These are phyloP conservation scores for Mythimna albipuncta DNA, from an alignment of 2,888 invertebrate genomes.

Conservation along the genomic window DNA sequence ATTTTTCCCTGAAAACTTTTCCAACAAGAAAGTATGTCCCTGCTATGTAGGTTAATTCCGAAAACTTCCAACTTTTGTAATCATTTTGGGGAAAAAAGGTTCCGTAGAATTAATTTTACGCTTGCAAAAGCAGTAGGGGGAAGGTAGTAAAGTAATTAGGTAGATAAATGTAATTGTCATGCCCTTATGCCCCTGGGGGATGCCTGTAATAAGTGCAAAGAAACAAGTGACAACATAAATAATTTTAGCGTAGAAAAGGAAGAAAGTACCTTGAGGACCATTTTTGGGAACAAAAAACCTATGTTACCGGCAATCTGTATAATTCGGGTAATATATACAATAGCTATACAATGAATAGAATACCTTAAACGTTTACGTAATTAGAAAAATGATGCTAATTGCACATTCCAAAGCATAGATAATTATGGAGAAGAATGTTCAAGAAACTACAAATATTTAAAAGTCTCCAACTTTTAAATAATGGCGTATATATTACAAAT, in stretches of 20 bases:
- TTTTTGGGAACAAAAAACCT: too few species aligned
- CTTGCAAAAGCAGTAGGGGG: constrained; percentile 26
- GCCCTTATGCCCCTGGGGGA: constrained; percentile 17
- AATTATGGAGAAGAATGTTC: too few species aligned
- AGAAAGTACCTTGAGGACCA: neutral
- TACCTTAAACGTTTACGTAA: too few species aligned
- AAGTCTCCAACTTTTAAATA: too few species aligned
- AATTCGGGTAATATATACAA: too few species aligned
- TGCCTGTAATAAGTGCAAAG: constrained; percentile 1
- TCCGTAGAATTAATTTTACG: constrained; percentile 47
- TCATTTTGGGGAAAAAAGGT: constrained; percentile 40
- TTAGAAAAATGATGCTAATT: too few species aligned
- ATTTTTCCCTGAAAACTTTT: neutral
- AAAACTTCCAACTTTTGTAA: constrained; percentile 25
- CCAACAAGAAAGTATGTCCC: neutral
- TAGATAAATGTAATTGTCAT: constrained; percentile 46
- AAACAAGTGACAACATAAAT: neutral
- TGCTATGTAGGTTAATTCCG: constrained; percentile 4
- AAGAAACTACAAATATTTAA: too few species aligned
- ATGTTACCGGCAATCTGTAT: too few species aligned
- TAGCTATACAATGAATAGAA: too few species aligned
- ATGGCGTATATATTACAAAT: too few species aligned
- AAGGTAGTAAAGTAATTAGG: constrained; percentile 37
- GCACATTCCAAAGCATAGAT: too few species aligned
- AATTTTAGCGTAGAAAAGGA: neutral